Evolutionary conservation across 2,797 vertebrate species (phyloP).

Genomic region (Adrianichthys oophorus): DNA sequence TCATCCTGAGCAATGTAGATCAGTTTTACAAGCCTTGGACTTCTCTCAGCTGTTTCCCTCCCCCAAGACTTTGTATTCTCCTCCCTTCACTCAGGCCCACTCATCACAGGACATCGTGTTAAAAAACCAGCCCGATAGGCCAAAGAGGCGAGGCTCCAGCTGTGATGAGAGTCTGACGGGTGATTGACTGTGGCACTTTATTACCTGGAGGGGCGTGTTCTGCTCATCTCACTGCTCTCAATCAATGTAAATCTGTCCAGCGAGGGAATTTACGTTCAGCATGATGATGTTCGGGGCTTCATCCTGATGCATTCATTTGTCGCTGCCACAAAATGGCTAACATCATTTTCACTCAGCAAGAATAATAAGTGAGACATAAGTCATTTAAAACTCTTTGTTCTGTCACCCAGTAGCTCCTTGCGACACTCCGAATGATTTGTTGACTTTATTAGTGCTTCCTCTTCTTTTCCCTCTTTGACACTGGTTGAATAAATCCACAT

Average conservation of each 20-base stretch:
- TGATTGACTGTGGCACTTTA: conserved; percentile 62
- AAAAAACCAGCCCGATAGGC: conserved; percentile 21
- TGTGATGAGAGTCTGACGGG: conserved; percentile 47
- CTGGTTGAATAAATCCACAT: conserved; percentile 1
- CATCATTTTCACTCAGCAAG: conserved; percentile 20
- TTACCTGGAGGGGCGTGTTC: conserved; percentile 54
- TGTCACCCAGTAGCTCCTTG: background rate
- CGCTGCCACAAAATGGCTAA: conserved; percentile 13
- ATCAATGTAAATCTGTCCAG: conserved; percentile 65
- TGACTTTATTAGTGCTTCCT: conserved; percentile 2
- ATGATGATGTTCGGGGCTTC: conserved; percentile 47
- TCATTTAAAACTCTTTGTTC: conserved; percentile 13
- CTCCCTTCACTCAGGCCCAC: conserved; percentile 9
- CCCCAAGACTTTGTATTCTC: conserved; percentile 4
- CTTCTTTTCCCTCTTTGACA: background rate
- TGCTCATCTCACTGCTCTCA: conserved; percentile 51
- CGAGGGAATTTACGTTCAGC: conserved; percentile 41
- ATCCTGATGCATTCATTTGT: conserved; percentile 45
- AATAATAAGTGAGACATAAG: conserved; percentile 21
- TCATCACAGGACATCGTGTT: conserved; percentile 31
- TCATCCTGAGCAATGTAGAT: background rate
- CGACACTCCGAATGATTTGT: background rate
- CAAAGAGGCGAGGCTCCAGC: conserved; percentile 22
- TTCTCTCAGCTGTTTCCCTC: background rate
- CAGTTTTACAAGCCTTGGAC: conserved; percentile 1